These are phyloP conservation scores for Matsumurasca onukii DNA, from an alignment of 1,140 invertebrate genomes.

Conservation along the genomic window DNA sequence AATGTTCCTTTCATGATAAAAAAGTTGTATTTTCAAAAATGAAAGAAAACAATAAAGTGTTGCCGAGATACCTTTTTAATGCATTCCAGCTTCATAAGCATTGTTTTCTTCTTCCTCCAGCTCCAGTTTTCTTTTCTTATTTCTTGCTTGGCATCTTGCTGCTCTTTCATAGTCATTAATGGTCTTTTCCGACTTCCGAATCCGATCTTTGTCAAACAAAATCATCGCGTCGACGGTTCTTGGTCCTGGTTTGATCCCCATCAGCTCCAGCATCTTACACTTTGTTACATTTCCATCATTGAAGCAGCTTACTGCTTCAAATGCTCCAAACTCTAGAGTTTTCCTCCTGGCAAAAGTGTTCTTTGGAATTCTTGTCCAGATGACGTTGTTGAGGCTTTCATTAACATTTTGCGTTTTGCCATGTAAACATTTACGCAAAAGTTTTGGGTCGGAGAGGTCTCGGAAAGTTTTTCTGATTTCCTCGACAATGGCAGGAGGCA, in stretches of 20 bases:
- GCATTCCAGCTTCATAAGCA: slow-evolving; percentile 29
- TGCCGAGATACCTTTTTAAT: slow-evolving; percentile 10
- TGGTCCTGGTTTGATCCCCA: slow-evolving; percentile 20
- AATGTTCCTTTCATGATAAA: slow-evolving; percentile 15
- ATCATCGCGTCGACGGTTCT: not conserved
- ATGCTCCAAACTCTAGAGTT: slow-evolving; percentile 29
- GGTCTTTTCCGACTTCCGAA: slow-evolving; percentile 25
- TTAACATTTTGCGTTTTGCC: slow-evolving; percentile 36
- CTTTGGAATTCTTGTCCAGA: slow-evolving; percentile 34
- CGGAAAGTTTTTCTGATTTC: slow-evolving; percentile 36
- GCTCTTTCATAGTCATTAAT: not conserved
- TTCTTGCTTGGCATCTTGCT: slow-evolving; percentile 27
- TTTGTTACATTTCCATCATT: slow-evolving; percentile 35
- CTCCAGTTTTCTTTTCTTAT: too few species aligned
- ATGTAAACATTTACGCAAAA: slow-evolving; percentile 37
- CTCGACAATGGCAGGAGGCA: slow-evolving; percentile 30
- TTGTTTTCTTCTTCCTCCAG: slow-evolving; percentile 28
- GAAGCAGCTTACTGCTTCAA: slow-evolving; percentile 31
- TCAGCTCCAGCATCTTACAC: slow-evolving; percentile 28
- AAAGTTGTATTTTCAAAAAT: slow-evolving; percentile 31
- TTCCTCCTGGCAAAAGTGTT: slow-evolving; percentile 24
- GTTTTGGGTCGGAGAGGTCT: slow-evolving; percentile 30
- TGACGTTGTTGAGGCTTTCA: too few species aligned
- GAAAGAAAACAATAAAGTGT: slow-evolving; percentile 3
- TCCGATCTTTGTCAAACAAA: slow-evolving; percentile 29